Percentiles rank a stretch among this genome's conserved stretches.
Evolutionary conservation across 2,797 vertebrate species (phyloP).

Genomic region (Gallirallus australis): DNA sequence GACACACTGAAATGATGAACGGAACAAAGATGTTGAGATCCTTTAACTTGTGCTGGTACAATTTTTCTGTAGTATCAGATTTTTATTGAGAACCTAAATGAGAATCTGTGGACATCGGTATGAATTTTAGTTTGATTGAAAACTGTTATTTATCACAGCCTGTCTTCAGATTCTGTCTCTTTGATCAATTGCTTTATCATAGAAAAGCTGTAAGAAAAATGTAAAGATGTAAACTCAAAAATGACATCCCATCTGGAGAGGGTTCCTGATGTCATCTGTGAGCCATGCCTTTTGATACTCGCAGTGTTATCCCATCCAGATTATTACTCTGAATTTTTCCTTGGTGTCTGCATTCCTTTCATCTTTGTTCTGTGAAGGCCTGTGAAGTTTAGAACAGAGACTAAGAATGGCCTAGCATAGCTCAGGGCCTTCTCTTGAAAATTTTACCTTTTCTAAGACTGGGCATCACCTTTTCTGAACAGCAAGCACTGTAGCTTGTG

Average conservation of each 20-base stretch:
- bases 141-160: background rate
- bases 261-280: background rate
- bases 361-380: background rate
- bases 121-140: background rate
- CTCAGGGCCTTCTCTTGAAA: background rate
- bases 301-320: background rate
- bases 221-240: background rate
- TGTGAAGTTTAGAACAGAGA: background rate
- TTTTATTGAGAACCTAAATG: background rate
- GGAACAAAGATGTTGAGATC: background rate
- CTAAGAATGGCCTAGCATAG: background rate
- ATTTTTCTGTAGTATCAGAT: background rate
- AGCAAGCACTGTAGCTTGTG: rapidly evolving
- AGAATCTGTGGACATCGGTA: background rate
- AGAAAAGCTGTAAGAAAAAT: background rate
- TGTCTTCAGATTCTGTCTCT: background rate
- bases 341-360: background rate
- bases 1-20: background rate
- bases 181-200: background rate
- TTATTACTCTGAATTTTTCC: background rate
- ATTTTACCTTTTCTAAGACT: background rate
- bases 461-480: background rate
- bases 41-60: background rate
- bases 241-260: background rate
- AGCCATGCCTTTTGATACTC: background rate